Percentiles rank a stretch among this genome's conserved stretches.
Conservation (phyloP, 35 echinoderm and acorn worm species). For the Diadema setosum region DNA sequence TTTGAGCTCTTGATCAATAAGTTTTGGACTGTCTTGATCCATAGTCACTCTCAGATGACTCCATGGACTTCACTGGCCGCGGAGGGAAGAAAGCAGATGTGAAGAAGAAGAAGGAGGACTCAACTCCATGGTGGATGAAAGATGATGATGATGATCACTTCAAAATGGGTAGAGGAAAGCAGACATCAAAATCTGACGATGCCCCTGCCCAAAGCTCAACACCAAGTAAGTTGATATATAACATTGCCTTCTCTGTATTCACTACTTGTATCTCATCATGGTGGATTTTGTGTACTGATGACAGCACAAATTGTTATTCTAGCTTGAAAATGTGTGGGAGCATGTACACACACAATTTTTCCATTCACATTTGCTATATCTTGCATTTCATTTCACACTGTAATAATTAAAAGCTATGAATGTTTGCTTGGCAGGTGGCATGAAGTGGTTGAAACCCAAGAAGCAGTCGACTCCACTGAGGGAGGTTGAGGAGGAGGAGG, state of each 20-base stretch:
- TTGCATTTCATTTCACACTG: neutral
- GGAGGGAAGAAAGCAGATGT: constrained; percentile 24
- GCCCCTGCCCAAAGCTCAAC: neutral
- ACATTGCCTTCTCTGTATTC: neutral
- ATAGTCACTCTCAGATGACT: constrained; percentile 92
- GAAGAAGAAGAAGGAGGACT: constrained; percentile 42
- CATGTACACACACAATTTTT: neutral
- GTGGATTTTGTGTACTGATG: neutral
- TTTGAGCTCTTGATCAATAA: too few relatives aligned
- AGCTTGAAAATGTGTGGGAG: neutral
- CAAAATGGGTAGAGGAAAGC: neutral
- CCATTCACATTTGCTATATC: neutral
- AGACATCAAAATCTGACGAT: neutral
- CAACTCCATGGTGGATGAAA: constrained; percentile 86
- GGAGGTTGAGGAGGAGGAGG: constrained; percentile 59
- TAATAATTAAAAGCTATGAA: neutral
- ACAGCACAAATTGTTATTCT: neutral
- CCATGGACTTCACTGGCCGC: constrained; percentile 46
- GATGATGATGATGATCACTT: constrained; percentile 34
- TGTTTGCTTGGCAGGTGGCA: constrained; percentile 16
- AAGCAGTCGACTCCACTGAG: constrained; percentile 90
- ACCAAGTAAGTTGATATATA: neutral
- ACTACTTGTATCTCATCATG: neutral
- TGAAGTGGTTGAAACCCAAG: constrained; percentile 95
- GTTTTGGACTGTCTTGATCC: too few relatives aligned